A percentile compares a stretch with the other conserved stretches of the same genome.
These are phyloP conservation scores for Hafferia zeledoni DNA, from an alignment of 2,797 vertebrate genomes.

Conservation along the genomic window DNA sequence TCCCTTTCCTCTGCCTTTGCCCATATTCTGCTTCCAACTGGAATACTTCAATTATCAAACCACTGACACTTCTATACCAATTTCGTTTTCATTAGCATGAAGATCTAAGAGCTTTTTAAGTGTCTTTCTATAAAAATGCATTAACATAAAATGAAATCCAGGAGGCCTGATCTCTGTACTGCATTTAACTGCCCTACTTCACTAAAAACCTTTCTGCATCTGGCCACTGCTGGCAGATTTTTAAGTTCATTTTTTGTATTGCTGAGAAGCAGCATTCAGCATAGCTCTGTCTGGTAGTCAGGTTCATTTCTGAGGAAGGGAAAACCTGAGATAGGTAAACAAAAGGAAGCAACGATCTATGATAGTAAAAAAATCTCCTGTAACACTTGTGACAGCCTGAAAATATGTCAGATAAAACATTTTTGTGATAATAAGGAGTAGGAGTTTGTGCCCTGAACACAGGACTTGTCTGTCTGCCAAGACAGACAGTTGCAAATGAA, in stretches of 20 bases:
- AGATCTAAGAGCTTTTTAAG: neutral
- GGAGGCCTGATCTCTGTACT: neutral
- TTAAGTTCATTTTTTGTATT: neutral
- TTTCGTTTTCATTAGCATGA: neutral
- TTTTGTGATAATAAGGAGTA: neutral
- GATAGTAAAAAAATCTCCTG: neutral
- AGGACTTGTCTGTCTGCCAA: conserved; percentile 6
- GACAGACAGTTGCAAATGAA: neutral
- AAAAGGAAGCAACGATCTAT: neutral
- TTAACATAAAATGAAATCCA: conserved; percentile 22
- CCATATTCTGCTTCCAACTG: neutral
- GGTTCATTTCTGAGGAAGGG: neutral
- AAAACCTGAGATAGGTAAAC: neutral
- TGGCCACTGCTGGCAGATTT: neutral
- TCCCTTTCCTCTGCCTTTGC: neutral
- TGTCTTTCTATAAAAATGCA: neutral
- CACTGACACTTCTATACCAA: neutral
- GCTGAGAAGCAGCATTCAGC: neutral
- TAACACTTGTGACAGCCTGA: neutral
- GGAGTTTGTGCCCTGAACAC: neutral
- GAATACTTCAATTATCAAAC: neutral
- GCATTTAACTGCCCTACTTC: neutral
- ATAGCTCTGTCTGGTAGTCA: neutral
- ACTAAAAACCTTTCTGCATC: conserved; percentile 3
- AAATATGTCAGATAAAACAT: conserved; percentile 37